These are phyloP conservation scores for Chloroceryle aenea DNA, from an alignment of 2,113 vertebrate species.

Conservation along the genomic window DNA sequence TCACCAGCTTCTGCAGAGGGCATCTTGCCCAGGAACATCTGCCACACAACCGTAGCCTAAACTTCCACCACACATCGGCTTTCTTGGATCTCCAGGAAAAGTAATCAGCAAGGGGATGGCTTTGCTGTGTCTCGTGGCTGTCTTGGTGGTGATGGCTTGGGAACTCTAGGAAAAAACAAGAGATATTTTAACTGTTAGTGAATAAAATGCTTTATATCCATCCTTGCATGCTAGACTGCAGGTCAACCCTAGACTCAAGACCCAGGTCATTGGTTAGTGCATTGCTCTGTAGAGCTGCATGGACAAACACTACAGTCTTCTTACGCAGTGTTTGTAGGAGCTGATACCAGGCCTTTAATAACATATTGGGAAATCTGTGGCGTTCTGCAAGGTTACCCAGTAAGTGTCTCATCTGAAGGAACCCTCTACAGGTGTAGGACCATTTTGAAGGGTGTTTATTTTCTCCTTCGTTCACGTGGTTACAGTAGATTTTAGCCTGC, in stretches of 20 bases:
- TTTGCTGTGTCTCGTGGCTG: background rate
- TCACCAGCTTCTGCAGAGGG: background rate
- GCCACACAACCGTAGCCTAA: fast-evolving
- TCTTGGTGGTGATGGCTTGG: background rate
- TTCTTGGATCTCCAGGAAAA: background rate
- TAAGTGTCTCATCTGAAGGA: background rate
- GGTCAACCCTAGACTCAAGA: background rate
- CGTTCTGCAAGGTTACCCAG: background rate
- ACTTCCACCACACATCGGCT: background rate
- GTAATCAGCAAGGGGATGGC: background rate
- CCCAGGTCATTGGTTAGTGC: background rate
- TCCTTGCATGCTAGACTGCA: background rate
- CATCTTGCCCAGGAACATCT: background rate
- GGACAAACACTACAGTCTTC: background rate
- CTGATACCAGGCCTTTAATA: background rate
- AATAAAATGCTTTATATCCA: background rate
- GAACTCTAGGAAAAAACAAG: background rate
- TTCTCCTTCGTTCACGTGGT: background rate
- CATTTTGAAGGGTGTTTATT: background rate
- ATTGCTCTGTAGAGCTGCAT: background rate
- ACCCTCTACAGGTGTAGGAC: background rate
- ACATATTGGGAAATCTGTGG: background rate
- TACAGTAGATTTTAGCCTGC: background rate
- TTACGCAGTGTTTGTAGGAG: background rate
- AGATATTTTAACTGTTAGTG: background rate